phyloP scores from a whole-genome alignment of 30 jellyfish, hydroid and myxozoan species.

The Aurelia aurita region DNA sequence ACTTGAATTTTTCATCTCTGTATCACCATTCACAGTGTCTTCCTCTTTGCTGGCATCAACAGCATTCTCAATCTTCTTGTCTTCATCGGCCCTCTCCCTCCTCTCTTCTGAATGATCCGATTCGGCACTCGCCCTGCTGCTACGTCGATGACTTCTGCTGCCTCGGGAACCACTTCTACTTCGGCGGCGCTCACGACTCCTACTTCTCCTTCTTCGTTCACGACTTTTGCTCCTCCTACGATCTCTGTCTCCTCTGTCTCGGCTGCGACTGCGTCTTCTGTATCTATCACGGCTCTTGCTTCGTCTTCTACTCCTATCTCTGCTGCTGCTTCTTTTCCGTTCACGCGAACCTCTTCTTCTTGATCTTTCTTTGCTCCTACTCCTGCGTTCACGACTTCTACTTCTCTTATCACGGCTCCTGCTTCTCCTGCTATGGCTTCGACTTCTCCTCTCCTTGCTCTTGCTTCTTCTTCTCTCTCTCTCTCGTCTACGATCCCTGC shows the following conservation, averaged over 20 bases:
- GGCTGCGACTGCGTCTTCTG: constrained; percentile 78
- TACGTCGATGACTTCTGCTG: constrained; percentile 36
- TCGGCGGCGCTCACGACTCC: constrained; percentile 77
- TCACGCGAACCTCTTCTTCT: constrained; percentile 59
- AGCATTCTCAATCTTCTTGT: neutral
- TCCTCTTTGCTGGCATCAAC: constrained; percentile 1
- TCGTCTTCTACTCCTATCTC: constrained; percentile 53
- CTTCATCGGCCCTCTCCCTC: constrained; percentile 2
- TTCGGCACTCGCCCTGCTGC: constrained; percentile 50
- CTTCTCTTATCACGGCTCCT: constrained; percentile 60
- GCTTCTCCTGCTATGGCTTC: constrained; percentile 44
- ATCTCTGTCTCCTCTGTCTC: constrained; percentile 61
- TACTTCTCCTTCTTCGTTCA: constrained; percentile 65
- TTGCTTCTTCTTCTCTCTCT: constrained; percentile 49
- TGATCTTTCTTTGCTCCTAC: constrained; percentile 57
- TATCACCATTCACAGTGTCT: constrained; percentile 23
- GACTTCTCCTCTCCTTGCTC: constrained; percentile 51
- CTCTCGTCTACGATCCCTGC: neutral
- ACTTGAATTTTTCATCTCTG: constrained; percentile 23
- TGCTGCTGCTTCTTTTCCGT: constrained; percentile 53
- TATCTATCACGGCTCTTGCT: constrained; percentile 69
- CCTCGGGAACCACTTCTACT: constrained; percentile 64
- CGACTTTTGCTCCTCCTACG: constrained; percentile 73
- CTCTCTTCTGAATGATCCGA: constrained; percentile 33
- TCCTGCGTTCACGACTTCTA: constrained; percentile 63